Percentiles rank a stretch among this genome's conserved stretches.
phyloP scores from a whole-genome alignment of 2,113 vertebrate species.

The Bubo blakistoni region DNA sequence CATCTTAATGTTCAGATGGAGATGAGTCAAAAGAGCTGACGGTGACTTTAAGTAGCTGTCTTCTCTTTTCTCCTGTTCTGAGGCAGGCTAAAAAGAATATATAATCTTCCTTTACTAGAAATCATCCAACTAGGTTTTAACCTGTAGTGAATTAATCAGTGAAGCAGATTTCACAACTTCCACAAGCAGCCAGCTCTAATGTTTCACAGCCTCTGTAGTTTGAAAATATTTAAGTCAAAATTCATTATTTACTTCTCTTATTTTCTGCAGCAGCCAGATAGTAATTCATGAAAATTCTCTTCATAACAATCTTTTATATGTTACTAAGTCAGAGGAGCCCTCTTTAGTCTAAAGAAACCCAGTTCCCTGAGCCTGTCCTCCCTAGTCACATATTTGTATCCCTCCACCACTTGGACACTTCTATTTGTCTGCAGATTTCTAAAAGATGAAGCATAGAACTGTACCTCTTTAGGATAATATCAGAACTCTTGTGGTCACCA shows the following conservation, averaged over 20 bases:
- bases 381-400: neutral
- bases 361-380: neutral
- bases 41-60: neutral
- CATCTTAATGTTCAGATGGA: neutral
- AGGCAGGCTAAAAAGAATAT: neutral
- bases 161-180: neutral
- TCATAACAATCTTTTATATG: neutral
- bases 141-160: neutral
- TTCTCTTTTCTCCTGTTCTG: neutral
- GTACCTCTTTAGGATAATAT: neutral
- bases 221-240: neutral
- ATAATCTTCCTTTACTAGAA: neutral
- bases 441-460: neutral
- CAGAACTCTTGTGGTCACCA: neutral
- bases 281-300: neutral
- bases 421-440: neutral
- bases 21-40: neutral
- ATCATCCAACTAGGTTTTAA: neutral
- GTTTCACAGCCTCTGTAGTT: neutral
- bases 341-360: neutral
- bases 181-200: neutral
- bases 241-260: neutral
- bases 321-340: neutral
- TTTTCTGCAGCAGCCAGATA: neutral
- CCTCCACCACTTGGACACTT: neutral